Conservation (phyloP, 2,113 vertebrate species). For the Prietella phreatophila region DNA sequence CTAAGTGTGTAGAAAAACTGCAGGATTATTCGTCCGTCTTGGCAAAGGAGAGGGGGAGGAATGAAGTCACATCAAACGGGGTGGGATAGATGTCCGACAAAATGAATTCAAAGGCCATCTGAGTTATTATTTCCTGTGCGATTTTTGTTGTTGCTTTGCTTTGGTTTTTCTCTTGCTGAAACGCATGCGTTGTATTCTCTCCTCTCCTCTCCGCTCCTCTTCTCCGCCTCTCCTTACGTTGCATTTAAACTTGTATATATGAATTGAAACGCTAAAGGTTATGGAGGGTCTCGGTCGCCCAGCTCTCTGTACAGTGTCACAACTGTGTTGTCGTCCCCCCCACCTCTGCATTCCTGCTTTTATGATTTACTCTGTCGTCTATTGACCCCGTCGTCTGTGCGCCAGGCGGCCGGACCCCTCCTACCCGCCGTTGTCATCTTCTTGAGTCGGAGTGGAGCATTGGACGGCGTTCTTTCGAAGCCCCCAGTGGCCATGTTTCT, state of each 20-base stretch:
- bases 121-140: slow-evolving; percentile 27
- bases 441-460: slow-evolving; percentile 25
- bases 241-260: slow-evolving; percentile 47
- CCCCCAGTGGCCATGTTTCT: slow-evolving; percentile 62
- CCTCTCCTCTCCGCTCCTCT: slow-evolving; percentile 4
- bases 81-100: slow-evolving; percentile 23
- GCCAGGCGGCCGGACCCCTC: slow-evolving; percentile 29
- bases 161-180: slow-evolving; percentile 15
- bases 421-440: slow-evolving; percentile 14
- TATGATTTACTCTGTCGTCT: slow-evolving; percentile 16
- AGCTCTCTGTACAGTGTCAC: slow-evolving; percentile 4
- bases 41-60: slow-evolving; percentile 65
- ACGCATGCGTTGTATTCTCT: slow-evolving; percentile 42
- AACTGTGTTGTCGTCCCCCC: slow-evolving; percentile 24
- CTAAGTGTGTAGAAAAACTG: slow-evolving; percentile 73
- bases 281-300: slow-evolving; percentile 19
- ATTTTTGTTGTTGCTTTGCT: neutral
- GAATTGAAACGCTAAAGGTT: slow-evolving; percentile 12
- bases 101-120: slow-evolving; percentile 29
- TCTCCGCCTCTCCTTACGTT: slow-evolving; percentile 17
- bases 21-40: slow-evolving; percentile 68
- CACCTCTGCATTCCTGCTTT: neutral
- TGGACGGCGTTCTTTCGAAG: slow-evolving; percentile 26
- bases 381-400: slow-evolving; percentile 2
- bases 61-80: slow-evolving; percentile 50